Conservation (phyloP, 2,888 invertebrate species). For the Augochlorella aurata region DNA sequence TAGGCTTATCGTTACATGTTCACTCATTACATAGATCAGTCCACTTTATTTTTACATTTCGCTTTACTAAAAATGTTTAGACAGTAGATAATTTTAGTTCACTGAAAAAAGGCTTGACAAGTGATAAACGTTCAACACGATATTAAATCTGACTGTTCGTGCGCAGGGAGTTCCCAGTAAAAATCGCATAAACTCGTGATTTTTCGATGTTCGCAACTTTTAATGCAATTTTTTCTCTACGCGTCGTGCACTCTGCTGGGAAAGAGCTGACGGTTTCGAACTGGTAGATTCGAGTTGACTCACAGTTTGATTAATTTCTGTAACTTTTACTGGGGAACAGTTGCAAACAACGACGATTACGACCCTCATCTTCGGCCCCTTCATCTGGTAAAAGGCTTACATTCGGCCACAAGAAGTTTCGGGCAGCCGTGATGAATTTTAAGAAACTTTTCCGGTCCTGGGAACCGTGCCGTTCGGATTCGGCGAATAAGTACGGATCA, state of each 20-base stretch:
- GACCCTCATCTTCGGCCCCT: not conserved
- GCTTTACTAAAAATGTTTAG: no score
- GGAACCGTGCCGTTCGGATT: not conserved
- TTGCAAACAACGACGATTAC: not conserved
- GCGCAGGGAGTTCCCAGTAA: not conserved
- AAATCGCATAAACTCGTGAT: not conserved
- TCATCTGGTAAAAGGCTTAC: not conserved
- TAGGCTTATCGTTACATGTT: no score
- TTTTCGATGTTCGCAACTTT: not conserved
- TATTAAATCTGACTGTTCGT: not conserved
- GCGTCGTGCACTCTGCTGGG: not conserved
- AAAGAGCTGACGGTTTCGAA: not conserved
- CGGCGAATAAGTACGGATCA: not conserved
- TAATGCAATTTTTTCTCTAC: not conserved
- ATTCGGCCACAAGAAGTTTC: not conserved
- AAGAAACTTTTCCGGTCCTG: not conserved
- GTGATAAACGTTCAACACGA: no score
- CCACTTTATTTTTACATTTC: no score
- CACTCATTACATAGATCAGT: no score
- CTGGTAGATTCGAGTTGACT: not conserved
- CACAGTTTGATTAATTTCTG: not conserved
- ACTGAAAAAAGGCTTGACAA: no score
- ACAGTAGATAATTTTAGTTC: no score
- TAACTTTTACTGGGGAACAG: not conserved
- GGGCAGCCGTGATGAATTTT: not conserved